Percentiles rank a stretch among this genome's conserved stretches.
Evolutionary conservation across 2,113 vertebrate species (phyloP).

Genomic region (Callipepla squamata): DNA sequence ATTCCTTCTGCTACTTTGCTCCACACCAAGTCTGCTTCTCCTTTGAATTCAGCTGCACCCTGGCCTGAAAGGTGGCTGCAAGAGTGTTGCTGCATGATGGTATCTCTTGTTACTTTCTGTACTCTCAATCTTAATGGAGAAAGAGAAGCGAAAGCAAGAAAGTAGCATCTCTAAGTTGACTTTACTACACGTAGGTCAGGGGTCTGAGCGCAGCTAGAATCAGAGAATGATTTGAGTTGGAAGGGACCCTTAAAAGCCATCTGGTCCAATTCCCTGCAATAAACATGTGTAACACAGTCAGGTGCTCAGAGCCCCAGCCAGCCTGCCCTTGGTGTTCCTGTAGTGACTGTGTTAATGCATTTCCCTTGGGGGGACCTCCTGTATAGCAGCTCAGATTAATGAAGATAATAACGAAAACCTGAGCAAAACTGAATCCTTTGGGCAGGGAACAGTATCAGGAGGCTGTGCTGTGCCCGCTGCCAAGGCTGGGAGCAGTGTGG

Average conservation of each 20-base stretch:
- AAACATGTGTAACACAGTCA: too few species aligned
- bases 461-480: background rate
- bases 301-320: too few species aligned
- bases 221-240: too few species aligned
- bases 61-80: background rate
- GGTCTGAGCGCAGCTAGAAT: too few species aligned
- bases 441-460: too few species aligned
- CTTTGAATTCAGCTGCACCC: background rate
- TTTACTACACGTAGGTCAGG: rapidly evolving
- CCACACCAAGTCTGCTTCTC: background rate
- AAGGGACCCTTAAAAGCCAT: too few species aligned
- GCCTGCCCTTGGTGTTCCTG: too few species aligned
- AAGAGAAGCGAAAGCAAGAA: background rate
- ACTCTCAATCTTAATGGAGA: background rate
- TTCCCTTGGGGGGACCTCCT: rapidly evolving
- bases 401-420: background rate
- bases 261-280: too few species aligned
- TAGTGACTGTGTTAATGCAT: background rate
- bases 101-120: background rate
- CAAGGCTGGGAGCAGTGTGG: background rate
- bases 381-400: background rate
- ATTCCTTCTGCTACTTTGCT: background rate
- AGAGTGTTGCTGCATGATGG: background rate
- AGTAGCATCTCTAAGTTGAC: background rate
- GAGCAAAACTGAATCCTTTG: background rate